Conservation (phyloP, 2,888 invertebrate species). For the Nephrotoma flavescens region DNA sequence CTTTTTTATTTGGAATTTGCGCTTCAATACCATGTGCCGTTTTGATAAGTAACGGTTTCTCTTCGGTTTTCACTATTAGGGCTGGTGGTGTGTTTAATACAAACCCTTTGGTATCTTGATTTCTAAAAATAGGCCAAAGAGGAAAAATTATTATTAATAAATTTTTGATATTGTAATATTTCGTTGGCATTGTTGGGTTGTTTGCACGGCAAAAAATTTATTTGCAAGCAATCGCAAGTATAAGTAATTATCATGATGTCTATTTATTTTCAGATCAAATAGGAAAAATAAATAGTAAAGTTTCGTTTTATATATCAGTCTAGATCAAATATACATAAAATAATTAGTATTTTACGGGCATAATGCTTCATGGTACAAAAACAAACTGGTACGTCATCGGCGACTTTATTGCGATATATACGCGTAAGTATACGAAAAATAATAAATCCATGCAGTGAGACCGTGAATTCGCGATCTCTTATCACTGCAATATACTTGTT, state of each 20-base stretch:
- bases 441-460: not conserved
- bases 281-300: not conserved
- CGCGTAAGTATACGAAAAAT: not conserved
- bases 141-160: not conserved
- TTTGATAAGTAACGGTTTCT: not conserved
- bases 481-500: not conserved
- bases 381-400: not conserved
- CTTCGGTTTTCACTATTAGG: not conserved
- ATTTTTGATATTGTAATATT: not conserved
- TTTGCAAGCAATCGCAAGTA: not conserved
- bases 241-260: not conserved
- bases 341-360: no score
- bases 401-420: not conserved
- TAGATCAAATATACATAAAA: no score
- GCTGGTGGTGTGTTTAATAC: not conserved
- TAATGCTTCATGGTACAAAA: not conserved
- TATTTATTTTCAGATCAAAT: not conserved
- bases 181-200: not conserved
- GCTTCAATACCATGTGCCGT: not conserved
- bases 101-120: not conserved
- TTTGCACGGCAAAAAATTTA: not conserved
- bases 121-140: not conserved
- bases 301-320: no score
- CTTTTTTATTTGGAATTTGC: slow-evolving; percentile 18
- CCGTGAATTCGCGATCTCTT: not conserved